phyloP scores from a whole-genome alignment of 2,113 vertebrate species.

The Globicephala melas region DNA sequence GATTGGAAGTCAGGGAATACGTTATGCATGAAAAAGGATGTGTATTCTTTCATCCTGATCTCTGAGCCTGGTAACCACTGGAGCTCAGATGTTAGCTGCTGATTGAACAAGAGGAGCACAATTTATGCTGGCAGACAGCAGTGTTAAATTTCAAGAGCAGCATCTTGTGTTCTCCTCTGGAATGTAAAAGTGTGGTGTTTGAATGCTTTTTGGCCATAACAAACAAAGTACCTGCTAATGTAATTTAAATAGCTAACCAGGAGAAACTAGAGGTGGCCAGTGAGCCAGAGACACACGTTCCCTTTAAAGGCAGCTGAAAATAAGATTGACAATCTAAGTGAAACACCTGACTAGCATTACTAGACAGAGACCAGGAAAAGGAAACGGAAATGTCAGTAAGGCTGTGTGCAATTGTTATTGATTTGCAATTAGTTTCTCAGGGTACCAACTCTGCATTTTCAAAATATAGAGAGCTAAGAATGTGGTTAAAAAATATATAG shows the following conservation, averaged over 20 bases:
- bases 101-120: neutral
- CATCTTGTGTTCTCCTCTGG: neutral
- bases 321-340: conserved; percentile 43
- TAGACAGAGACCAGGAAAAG: conserved; percentile 1
- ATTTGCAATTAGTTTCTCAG: neutral
- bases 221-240: neutral
- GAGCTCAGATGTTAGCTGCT: conserved; percentile 3
- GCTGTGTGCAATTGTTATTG: neutral
- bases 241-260: conserved; percentile 56
- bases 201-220: neutral
- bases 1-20: neutral
- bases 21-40: neutral
- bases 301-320: conserved; percentile 50
- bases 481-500: neutral
- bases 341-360: conserved; percentile 25
- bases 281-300: conserved; percentile 49
- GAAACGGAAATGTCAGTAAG: conserved; percentile 31
- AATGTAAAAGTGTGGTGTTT: conserved; percentile 16
- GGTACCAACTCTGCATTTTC: conserved; percentile 4
- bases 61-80: neutral
- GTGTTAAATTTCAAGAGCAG: conserved; percentile 25
- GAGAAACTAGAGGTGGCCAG: neutral
- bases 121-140: neutral
- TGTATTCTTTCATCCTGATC: neutral
- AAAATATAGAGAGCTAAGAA: neutral